Percentiles rank a stretch among this genome's conserved stretches.
These are phyloP conservation scores for Candoia aspera DNA, from an alignment of 2,113 vertebrate species.

Conservation along the genomic window DNA sequence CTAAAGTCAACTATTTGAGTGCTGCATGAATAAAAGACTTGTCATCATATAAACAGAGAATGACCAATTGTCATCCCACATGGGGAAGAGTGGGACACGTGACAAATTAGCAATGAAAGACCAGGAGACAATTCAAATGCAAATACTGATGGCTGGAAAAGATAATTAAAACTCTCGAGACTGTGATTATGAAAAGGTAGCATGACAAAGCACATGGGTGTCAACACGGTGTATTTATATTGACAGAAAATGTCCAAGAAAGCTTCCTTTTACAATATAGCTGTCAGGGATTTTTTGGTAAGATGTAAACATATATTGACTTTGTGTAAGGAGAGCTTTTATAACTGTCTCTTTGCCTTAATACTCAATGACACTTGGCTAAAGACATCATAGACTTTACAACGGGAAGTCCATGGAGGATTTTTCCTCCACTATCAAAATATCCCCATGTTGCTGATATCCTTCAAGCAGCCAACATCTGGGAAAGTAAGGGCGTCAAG, in stretches of 20 bases:
- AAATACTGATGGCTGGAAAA: conserved; percentile 81
- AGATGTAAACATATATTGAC: conserved; percentile 74
- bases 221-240: conserved; percentile 79
- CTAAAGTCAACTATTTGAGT: conserved; percentile 53
- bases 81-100: conserved; percentile 67
- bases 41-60: conserved; percentile 83
- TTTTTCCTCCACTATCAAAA: conserved; percentile 17
- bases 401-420: conserved; percentile 13
- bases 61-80: conserved; percentile 78
- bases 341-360: conserved; percentile 56
- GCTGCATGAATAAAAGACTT: conserved; percentile 57
- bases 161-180: conserved; percentile 85
- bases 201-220: conserved; percentile 73
- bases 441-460: conserved; percentile 4
- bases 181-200: conserved; percentile 79
- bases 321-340: conserved; percentile 63
- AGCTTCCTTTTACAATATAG: conserved; percentile 71
- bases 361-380: conserved; percentile 55
- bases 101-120: conserved; percentile 76
- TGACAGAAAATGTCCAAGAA: conserved; percentile 75
- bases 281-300: conserved; percentile 66
- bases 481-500: neutral
- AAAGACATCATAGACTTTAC: conserved; percentile 51
- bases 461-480: neutral
- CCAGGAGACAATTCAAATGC: conserved; percentile 77